Evolutionary conservation across 2,797 vertebrate genomes (phyloP).

Genomic region (Eulemur rubriventer): DNA sequence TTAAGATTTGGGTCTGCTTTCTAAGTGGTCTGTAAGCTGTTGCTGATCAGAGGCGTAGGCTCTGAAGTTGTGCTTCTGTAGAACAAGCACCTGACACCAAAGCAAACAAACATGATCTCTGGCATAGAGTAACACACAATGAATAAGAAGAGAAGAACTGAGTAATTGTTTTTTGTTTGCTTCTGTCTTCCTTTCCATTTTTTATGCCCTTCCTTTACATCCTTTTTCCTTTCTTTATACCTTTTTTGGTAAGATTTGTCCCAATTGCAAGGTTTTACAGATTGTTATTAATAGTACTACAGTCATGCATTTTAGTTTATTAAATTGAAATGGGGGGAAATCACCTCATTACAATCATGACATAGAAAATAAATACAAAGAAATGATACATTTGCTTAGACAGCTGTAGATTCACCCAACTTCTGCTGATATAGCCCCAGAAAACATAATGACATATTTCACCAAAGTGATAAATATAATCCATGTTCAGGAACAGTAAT

Average conservation of each 20-base stretch:
- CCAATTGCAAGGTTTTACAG: slow-evolving; percentile 8
- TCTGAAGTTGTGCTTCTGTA: not conserved
- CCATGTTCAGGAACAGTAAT: not conserved
- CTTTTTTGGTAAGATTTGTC: not conserved
- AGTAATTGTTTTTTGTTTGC: not conserved
- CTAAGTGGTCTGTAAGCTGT: not conserved
- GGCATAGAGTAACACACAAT: not conserved
- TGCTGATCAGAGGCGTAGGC: not conserved
- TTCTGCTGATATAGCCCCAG: not conserved
- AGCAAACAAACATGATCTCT: not conserved
- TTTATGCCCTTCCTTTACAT: not conserved
- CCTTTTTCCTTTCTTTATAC: not conserved
- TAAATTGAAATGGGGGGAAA: slow-evolving; percentile 16
- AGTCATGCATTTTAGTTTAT: not conserved
- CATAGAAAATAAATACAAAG: not conserved
- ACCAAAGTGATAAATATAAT: not conserved
- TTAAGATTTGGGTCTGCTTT: not conserved
- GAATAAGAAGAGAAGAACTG: not conserved
- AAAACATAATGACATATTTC: not conserved
- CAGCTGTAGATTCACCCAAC: not conserved
- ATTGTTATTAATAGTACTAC: not conserved
- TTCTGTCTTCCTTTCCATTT: not conserved
- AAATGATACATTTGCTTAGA: not conserved
- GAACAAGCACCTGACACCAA: not conserved
- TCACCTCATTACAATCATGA: not conserved